Base-by-base conservation (phyloP, 2,888 invertebrate species). In the Lasioglossum calceatum region DNA sequence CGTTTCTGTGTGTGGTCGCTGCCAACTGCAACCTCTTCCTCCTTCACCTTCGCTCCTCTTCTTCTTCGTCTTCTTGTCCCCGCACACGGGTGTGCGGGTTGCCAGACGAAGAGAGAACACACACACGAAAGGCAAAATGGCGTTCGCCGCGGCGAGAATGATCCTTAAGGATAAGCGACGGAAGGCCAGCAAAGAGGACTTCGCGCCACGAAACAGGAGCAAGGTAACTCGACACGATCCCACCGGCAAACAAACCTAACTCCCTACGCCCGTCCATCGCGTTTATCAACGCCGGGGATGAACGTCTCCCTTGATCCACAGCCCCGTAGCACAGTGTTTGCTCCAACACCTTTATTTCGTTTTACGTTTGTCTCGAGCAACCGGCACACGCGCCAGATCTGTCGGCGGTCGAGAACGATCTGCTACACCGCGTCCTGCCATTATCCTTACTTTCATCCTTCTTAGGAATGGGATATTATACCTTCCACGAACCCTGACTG, bases 91-190 rank as follows among this genome's bases (percentile, higher is more conserved):
- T n/a, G n/a, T 10, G 58, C 72, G 58, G 39, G 79, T 50, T 42
- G 54, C 42, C 75, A 32, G 36, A 54, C 67, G 74, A 12, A 27
- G 27, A 44, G 19, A 71, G 19, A 44, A 58, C 80, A 67, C 83
- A 77, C 76, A 73, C 74, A n/a, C n/a, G 1, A 58, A n/a, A 82
- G 84, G 85, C 92, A 97, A 96, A 92, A 98, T 98, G 98, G 98
- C 98, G 95, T 98, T 98, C 95, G 98, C 98, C 74, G 98, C 98
- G 72, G 98, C 98, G 79, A 97, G 98, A 80, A 98, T 98, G 98
- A 98, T 98, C 93, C 96, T 98, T 91, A 98, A 98, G 96, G 98
- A 98, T 95, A 98, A 97, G 94, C 95, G 98, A 92, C 96, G 98
- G 94, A 98, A 98, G 96, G 96, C 97, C 77, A 98, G 98, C 79